Conservation (phyloP, 2,888 invertebrate species). For the Augochlorella aurata region DNA sequence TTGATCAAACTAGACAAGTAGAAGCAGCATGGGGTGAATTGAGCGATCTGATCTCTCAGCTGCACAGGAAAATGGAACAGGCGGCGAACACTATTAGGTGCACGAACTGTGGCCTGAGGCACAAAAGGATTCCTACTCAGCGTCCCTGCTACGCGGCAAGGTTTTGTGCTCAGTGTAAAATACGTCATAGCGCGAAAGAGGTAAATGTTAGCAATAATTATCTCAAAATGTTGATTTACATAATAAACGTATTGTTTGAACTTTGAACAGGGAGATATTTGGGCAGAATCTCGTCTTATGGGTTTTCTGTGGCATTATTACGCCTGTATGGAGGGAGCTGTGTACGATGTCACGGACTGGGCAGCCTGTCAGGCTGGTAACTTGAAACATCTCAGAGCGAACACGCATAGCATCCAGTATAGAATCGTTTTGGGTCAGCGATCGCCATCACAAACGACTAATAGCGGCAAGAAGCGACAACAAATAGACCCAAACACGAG, state of each 20-base stretch:
- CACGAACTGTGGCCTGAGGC: conserved; percentile 95
- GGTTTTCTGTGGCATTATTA: conserved; percentile 97
- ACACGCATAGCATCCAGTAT: conserved; percentile 95
- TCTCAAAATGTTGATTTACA: background rate
- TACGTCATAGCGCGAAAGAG: conserved; percentile 94
- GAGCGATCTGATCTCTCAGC: conserved; percentile 92
- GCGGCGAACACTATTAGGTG: conserved; percentile 97
- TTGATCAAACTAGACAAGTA: conserved; percentile 89
- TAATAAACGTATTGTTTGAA: conserved; percentile 18
- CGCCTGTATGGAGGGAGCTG: conserved; percentile 97
- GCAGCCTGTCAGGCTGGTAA: conserved; percentile 94
- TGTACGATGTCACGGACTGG: conserved; percentile 98
- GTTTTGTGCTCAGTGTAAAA: conserved; percentile 94
- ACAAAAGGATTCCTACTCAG: conserved; percentile 92
- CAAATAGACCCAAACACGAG: conserved; percentile 77
- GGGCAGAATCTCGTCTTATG: conserved; percentile 95
- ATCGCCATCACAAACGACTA: conserved; percentile 80
- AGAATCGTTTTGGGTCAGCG: conserved; percentile 90
- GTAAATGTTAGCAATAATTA: conserved; percentile 79
- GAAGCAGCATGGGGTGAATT: conserved; percentile 95
- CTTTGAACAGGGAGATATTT: conserved; percentile 91
- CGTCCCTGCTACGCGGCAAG: conserved; percentile 96
- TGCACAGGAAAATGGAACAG: conserved; percentile 96
- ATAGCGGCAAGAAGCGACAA: conserved; percentile 75
- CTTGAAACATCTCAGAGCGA: conserved; percentile 92